These are phyloP conservation scores for Adelphocoris suturalis DNA, from an alignment of 2,888 invertebrate genomes.

Conservation along the genomic window DNA sequence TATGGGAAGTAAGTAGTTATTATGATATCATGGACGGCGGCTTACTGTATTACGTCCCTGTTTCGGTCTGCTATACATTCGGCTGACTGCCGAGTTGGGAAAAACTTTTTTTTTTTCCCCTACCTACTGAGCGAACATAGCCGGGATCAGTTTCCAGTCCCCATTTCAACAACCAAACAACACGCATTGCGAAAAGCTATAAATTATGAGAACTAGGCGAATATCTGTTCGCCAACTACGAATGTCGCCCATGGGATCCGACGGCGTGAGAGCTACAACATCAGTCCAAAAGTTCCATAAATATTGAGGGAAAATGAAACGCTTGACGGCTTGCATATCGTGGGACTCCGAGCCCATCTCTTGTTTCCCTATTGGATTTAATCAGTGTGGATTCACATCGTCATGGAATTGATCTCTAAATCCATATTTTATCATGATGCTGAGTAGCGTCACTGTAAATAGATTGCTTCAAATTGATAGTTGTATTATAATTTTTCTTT, in stretches of 20 bases:
- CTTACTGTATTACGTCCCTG: neutral
- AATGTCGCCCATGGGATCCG: slow-evolving; percentile 1
- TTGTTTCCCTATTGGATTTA: too few relatives aligned
- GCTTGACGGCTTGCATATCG: neutral
- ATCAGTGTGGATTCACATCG: too few relatives aligned
- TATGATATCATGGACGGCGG: too few relatives aligned
- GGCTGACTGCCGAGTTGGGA: neutral
- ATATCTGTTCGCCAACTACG: neutral
- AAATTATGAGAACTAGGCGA: neutral
- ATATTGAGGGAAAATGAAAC: neutral
- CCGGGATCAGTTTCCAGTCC: neutral
- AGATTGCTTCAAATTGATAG: too few relatives aligned
- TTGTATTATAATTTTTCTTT: too few relatives aligned
- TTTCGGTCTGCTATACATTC: neutral
- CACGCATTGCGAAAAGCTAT: neutral
- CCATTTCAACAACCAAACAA: neutral
- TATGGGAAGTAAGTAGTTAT: too few relatives aligned
- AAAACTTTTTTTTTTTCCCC: neutral
- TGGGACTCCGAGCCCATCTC: too few relatives aligned
- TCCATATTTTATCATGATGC: too few relatives aligned
- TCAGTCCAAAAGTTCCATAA: neutral
- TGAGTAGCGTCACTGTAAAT: too few relatives aligned
- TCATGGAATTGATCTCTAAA: too few relatives aligned
- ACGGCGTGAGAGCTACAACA: neutral
- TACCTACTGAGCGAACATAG: neutral